These are phyloP conservation scores for Nomada ruficornis DNA, from an alignment of 2,888 invertebrate species.

Conservation along the genomic window DNA sequence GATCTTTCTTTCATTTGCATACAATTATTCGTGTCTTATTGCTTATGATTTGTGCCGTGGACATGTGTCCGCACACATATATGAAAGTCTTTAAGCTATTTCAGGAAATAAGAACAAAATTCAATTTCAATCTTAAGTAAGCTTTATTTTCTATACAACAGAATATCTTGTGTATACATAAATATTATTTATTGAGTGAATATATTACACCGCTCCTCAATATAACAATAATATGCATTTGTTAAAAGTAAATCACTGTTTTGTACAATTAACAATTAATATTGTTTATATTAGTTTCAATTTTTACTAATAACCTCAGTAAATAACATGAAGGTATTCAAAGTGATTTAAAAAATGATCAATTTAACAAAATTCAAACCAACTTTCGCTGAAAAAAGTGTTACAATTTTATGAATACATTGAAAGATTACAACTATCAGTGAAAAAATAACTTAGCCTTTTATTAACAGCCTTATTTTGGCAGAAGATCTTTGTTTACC, in stretches of 20 bases:
- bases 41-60: not conserved
- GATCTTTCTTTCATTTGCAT: slow-evolving; percentile 42
- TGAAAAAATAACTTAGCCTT: slow-evolving; percentile 68
- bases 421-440: slow-evolving; percentile 36
- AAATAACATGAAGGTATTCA: slow-evolving; percentile 12
- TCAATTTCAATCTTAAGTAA: slow-evolving; percentile 23
- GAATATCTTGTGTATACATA: slow-evolving; percentile 53
- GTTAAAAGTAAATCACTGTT: slow-evolving; percentile 44
- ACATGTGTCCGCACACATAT: not conserved
- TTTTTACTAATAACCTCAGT: slow-evolving; percentile 14
- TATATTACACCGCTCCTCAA: slow-evolving; percentile 33
- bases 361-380: slow-evolving; percentile 17
- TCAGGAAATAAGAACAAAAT: slow-evolving; percentile 19
- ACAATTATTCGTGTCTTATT: slow-evolving; percentile 9
- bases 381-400: slow-evolving; percentile 27
- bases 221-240: slow-evolving; percentile 50
- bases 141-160: slow-evolving; percentile 55
- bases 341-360: slow-evolving; percentile 4
- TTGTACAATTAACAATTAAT: slow-evolving; percentile 41
- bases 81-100: not conserved
- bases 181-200: slow-evolving; percentile 42
- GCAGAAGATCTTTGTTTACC: slow-evolving; percentile 49
- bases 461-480: slow-evolving; percentile 70
- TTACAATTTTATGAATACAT: slow-evolving; percentile 23
- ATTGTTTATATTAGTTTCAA: slow-evolving; percentile 19